Evolutionary conservation across 1,140 invertebrate genomes (phyloP).

Genomic region (Cylas formicarius): DNA sequence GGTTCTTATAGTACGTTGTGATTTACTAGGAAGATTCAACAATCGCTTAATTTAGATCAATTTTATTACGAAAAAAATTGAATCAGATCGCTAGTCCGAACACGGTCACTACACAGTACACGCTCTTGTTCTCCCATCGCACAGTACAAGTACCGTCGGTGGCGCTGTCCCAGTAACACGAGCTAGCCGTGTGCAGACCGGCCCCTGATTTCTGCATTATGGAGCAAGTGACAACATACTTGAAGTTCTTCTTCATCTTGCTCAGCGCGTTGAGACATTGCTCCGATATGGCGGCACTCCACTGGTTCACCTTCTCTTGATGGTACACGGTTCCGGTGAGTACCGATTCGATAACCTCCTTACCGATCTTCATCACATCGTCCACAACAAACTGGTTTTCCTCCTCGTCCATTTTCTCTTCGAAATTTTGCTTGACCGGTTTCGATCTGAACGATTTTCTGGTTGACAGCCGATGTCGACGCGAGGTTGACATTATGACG

Average conservation of each 20-base stretch:
- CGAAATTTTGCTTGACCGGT: no score
- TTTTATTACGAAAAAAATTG: no score
- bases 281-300: constrained; percentile 93
- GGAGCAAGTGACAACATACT: constrained; percentile 81
- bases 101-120: constrained; percentile 82
- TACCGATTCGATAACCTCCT: constrained; percentile 90
- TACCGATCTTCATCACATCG: constrained; percentile 95
- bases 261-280: constrained; percentile 83
- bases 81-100: constrained; percentile 41
- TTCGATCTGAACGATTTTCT: no score
- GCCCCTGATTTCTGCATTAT: constrained; percentile 99
- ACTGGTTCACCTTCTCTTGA: constrained; percentile 93
- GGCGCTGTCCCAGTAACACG: constrained; percentile 94
- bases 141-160: constrained; percentile 96
- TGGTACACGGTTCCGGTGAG: constrained; percentile 92
- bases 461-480: no score
- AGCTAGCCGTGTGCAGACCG: constrained; percentile 93
- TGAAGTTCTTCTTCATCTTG: constrained; percentile 94
- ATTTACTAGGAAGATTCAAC: no score
- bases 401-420: constrained; percentile 34
- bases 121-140: constrained; percentile 97
- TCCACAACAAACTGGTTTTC: constrained; percentile 39
- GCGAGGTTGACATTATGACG: no score
- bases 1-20: no score
- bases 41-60: no score